Evolutionary conservation across 1,140 invertebrate species (phyloP).

Genomic region (Calliopsis andreniformis): DNA sequence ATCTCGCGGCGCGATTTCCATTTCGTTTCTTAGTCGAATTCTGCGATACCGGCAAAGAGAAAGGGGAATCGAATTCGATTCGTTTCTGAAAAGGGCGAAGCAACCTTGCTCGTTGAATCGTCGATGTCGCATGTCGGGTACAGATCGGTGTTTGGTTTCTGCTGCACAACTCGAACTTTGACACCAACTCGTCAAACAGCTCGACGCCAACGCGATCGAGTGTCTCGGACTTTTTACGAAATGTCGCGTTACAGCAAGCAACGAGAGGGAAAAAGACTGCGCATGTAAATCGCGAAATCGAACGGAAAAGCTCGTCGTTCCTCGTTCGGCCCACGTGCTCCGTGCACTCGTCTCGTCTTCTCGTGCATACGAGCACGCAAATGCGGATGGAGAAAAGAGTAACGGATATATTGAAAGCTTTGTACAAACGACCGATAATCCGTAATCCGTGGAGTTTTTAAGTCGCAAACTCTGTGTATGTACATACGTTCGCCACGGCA

Average conservation of each 20-base stretch:
- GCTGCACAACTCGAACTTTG: not conserved
- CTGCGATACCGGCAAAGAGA: too few species aligned
- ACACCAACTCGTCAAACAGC: not conserved
- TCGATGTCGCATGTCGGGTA: too few species aligned
- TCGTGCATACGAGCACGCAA: constrained; percentile 9
- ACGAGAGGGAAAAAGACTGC: not conserved
- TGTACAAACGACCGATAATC: constrained; percentile 26
- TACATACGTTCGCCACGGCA: constrained; percentile 64
- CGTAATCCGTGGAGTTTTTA: constrained; percentile 12
- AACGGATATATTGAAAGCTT: not conserved
- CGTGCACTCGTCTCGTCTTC: not conserved
- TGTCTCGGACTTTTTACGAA: not conserved
- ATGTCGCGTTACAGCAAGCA: not conserved
- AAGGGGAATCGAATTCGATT: not conserved
- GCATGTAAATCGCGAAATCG: not conserved
- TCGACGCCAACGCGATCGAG: constrained; percentile 1
- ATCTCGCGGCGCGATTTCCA: not conserved
- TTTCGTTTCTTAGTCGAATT: not conserved
- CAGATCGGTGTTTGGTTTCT: too few species aligned
- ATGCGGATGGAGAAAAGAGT: not conserved
- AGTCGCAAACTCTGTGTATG: constrained; percentile 54
- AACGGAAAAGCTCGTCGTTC: not conserved
- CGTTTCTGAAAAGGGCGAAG: not conserved
- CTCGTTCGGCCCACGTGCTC: not conserved
- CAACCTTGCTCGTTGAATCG: not conserved